Conservation (phyloP, 2,797 vertebrate species). For the Centropyge bicolor region DNA sequence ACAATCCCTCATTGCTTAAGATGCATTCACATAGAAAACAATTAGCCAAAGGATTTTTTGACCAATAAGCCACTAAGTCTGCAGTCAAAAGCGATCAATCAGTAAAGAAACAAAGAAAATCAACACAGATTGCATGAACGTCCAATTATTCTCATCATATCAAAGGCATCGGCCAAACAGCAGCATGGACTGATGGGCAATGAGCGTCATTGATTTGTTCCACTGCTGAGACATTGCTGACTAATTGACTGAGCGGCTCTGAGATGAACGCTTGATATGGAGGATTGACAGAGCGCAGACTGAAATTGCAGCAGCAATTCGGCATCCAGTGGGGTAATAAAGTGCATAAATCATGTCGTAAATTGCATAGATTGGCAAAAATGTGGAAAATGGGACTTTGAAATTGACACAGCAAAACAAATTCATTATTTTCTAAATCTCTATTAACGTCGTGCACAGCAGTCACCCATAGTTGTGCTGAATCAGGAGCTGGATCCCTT, state of each 20-base stretch:
- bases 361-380: background rate
- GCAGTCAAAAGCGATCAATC: background rate
- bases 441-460: background rate
- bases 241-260: background rate
- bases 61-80: background rate
- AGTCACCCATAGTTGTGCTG: background rate
- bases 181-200: background rate
- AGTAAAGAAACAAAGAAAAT: background rate
- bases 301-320: background rate
- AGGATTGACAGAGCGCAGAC: constrained; percentile 1
- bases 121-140: background rate
- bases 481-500: constrained; percentile 4
- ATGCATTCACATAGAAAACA: constrained; percentile 4
- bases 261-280: background rate
- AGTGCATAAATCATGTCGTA: background rate
- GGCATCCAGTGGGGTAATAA: background rate
- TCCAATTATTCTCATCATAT: background rate
- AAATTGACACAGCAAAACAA: constrained; percentile 12
- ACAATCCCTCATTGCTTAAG: background rate
- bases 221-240: constrained; percentile 3
- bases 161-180: constrained; percentile 1
- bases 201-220: constrained; percentile 7
- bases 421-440: background rate
- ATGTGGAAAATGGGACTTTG: background rate
- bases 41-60: background rate